Evolutionary conservation across 2,888 invertebrate genomes (phyloP), one percentile per base, ranked within the genome.

Genomic region (Troilus luridus): DNA sequence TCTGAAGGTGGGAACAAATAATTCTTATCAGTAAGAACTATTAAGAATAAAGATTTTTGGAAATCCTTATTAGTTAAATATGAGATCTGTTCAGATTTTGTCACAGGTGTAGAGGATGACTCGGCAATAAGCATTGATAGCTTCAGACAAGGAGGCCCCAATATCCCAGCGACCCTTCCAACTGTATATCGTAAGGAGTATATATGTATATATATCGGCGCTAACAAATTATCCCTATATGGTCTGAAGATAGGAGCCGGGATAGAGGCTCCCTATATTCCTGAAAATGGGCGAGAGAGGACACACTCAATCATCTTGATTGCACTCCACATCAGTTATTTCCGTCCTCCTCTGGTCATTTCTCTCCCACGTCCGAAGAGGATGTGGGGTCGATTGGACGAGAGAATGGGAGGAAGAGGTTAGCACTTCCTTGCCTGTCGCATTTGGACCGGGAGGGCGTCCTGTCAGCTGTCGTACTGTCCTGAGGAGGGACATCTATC

Each of bases 321-420:
- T 58, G 56, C 85, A 85, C 54, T 21, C 56, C 56, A 56, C 85
- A 85, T 85, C 56, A 85, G 85, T 85, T 85, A 85, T 85, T 85
- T 85, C 72, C 72, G n/a, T 19, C 85, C 56, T 85, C 85, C 12
- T n/a, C 56, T 54, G 85, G 56, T 58, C 85, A 85, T 85, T 85
- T 85, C 85, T 85, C 85, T 85, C 56, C 85, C n/a, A 56, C 85
- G 56, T 85, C 85, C 56, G 85, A 85, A n/a, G 85, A 85, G 85
- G 85, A 85, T 85, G 54, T 85, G 56, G 56, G 14, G 56, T 85
- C 85, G 85, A 85, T 58, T 54, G 85, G 56, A 54, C n/a, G 85
- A 56, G 85, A 58, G 85, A 58, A 58, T 85, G 85, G 85, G 56
- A 85, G 85, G 85, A 85, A 85, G 85, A 58, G 56, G 56, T 85